Base-by-base conservation (phyloP, 2,113 vertebrate species). In the Geococcyx californianus region DNA sequence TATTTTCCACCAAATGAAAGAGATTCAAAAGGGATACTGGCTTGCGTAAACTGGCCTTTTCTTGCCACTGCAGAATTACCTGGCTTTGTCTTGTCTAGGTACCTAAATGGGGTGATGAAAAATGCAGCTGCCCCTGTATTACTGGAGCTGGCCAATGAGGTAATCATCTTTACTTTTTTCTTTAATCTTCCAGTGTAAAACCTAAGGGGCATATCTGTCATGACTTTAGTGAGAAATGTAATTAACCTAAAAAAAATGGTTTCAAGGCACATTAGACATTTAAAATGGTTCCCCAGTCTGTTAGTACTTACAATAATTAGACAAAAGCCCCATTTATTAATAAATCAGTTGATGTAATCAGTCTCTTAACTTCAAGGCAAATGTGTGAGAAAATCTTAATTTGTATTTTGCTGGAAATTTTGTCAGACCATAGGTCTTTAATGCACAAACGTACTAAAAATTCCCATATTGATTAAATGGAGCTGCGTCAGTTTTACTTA, bases 131-230 rank as follows among this genome's bases (percentile, higher is more conserved):
- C 98, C 96, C 99, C 99, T 23, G 98, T 99, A 91, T 98, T 99
- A 93, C 98, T 99, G 97, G 98, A 99, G 89, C 96, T 99, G 97
- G 99, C 99, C 98, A 99, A 99, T 98, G 98, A 99, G 99, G 99
- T 99, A 99, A 99, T 98, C 87, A 60, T 94, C 90, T 91, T 97
- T 80, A 44, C 62, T 92, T 95, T 95, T 94, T 97, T 84, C 62
- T 93, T 77, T 88, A 95, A 89, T 94, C 75, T 96, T 92, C 82
- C 40, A 94, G 47, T 94, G 62, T 94, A 90, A 97, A 98, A 97
- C 93, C 94, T 97, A 84, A 97, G 96, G 96, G 96, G 89, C 94
- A 95, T 94, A 85, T 97, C 94, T 96, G 36, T 80, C 96, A 95
- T 96, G 95, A 90, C 92, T 97, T 97, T 60, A 96, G 90, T 95